A percentile compares a stretch with the other conserved stretches of the same genome.
Conservation (phyloP, 1,140 invertebrate species). For the Cydia pomonella region DNA sequence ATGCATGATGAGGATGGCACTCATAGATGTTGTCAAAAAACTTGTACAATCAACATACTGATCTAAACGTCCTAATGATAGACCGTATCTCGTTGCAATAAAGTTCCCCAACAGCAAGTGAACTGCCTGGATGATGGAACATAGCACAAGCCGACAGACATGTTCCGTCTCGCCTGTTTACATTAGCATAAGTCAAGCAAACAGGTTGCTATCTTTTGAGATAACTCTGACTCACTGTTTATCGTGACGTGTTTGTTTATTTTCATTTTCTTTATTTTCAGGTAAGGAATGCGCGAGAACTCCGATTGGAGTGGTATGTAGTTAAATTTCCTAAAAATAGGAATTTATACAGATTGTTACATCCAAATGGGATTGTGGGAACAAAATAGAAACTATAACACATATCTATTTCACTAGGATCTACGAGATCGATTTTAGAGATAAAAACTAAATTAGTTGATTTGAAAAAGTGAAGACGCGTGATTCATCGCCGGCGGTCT, state of each 20-base stretch:
- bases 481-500: background rate
- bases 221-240: conserved; percentile 24
- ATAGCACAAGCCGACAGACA: background rate
- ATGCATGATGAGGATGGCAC: too few species aligned
- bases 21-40: too few species aligned
- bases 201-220: conserved; percentile 6
- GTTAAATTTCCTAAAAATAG: background rate
- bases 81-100: too few species aligned
- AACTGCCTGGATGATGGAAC: too few species aligned
- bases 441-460: too few species aligned
- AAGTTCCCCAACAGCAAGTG: too few species aligned
- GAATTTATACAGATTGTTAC: background rate
- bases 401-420: too few species aligned
- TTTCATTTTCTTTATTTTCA: conserved; percentile 22
- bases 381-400: too few species aligned
- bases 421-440: too few species aligned
- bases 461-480: too few species aligned
- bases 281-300: conserved; percentile 6
- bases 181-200: conserved; percentile 24
- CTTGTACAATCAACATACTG: too few species aligned
- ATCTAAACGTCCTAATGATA: too few species aligned
- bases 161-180: conserved; percentile 16
- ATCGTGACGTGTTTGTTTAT: conserved; percentile 20
- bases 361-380: background rate
- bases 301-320: background rate